A percentile compares a stretch with the other conserved stretches of the same genome.
Evolutionary conservation across 2,888 invertebrate species (phyloP).

Genomic region (Dermolepida albohirtum): DNA sequence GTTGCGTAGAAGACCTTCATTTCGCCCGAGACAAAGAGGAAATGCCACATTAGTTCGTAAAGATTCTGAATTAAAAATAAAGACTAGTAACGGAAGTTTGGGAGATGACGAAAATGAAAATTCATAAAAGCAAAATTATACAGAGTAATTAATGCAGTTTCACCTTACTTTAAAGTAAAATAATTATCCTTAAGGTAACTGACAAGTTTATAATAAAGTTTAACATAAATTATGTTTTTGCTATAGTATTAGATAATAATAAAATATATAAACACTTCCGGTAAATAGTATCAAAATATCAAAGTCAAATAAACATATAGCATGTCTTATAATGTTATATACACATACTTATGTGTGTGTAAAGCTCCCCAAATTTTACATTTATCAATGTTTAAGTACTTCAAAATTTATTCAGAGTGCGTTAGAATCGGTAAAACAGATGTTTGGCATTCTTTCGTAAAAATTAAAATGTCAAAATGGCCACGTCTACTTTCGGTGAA

Average conservation of each 20-base stretch:
- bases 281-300: too few relatives aligned
- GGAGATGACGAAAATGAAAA: conserved; percentile 46
- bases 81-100: conserved; percentile 43
- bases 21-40: conserved; percentile 32
- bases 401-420: conserved; percentile 1
- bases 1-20: conserved; percentile 29
- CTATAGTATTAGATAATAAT: too few relatives aligned
- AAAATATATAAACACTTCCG: too few relatives aligned
- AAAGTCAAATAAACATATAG: too few relatives aligned
- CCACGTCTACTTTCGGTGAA: conserved; percentile 59
- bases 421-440: conserved; percentile 23
- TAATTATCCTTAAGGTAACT: neutral
- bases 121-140: neutral
- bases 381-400: neutral
- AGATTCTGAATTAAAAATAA: conserved; percentile 22
- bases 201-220: neutral
- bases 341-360: too few relatives aligned
- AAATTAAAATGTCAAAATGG: conserved; percentile 58
- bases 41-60: conserved; percentile 29
- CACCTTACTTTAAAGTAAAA: too few relatives aligned
- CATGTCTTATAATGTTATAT: too few relatives aligned
- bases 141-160: neutral
- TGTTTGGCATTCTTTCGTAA: conserved; percentile 32
- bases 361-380: too few relatives aligned
- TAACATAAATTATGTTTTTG: too few relatives aligned